A percentile compares a stretch with the other conserved stretches of the same genome.
Evolutionary conservation across 2,797 vertebrate species (phyloP).

Genomic region (Poecile montanus): DNA sequence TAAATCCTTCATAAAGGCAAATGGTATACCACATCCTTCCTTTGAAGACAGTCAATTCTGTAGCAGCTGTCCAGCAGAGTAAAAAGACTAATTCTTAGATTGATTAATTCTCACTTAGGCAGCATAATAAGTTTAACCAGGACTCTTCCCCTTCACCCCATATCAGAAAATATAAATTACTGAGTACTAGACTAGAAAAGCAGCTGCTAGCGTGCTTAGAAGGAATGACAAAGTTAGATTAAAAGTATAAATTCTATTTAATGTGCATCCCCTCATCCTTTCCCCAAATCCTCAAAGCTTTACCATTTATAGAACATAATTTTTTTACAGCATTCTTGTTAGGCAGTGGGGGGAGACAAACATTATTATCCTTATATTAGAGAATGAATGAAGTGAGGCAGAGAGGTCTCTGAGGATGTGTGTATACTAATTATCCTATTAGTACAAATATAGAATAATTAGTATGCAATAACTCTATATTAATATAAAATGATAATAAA

Average conservation of each 20-base stretch:
- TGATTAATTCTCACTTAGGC: neutral
- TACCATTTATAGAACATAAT: neutral
- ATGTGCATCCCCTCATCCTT: fast-evolving
- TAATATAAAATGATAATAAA: neutral
- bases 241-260: neutral
- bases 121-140: neutral
- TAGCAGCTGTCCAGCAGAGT: neutral
- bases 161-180: neutral
- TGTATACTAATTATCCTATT: neutral
- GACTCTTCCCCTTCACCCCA: neutral
- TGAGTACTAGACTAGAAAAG: neutral
- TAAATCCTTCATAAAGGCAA: neutral
- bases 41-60: neutral
- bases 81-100: neutral
- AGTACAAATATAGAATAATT: neutral
- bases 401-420: neutral
- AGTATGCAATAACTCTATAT: neutral
- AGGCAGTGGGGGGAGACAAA: neutral
- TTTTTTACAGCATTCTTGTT: neutral
- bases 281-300: neutral
- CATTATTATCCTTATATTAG: neutral
- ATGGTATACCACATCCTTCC: neutral
- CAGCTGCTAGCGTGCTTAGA: neutral
- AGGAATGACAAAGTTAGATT: neutral
- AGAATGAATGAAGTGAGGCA: neutral